These are phyloP conservation scores for Hirtodrosophila trivittata DNA, from an alignment of 2,888 invertebrate genomes.

Conservation along the genomic window DNA sequence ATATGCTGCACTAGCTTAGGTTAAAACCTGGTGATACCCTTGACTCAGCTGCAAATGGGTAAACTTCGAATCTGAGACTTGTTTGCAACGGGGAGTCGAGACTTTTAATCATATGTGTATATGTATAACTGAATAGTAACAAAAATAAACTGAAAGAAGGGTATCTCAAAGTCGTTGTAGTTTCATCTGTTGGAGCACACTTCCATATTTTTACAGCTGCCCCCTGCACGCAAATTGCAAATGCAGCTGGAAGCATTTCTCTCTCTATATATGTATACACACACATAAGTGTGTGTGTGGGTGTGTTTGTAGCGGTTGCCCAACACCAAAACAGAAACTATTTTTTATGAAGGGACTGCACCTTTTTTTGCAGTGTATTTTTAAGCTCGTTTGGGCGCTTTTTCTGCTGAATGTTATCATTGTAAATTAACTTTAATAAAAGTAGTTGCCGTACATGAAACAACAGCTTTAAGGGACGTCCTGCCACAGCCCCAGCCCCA, in stretches of 20 bases:
- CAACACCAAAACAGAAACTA: conserved; percentile 22
- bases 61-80: too few relatives aligned
- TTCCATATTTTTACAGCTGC: conserved; percentile 54
- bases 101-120: too few relatives aligned
- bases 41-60: too few relatives aligned
- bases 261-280: neutral
- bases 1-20: conserved; percentile 9
- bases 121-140: too few relatives aligned
- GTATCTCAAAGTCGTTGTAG: neutral
- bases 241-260: conserved; percentile 40
- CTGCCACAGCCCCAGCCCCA: neutral
- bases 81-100: too few relatives aligned
- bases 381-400: conserved; percentile 48
- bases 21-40: neutral
- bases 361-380: conserved; percentile 54
- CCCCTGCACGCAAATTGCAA: conserved; percentile 32
- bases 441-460: conserved; percentile 41
- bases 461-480: conserved; percentile 30
- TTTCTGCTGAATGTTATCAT: conserved; percentile 58
- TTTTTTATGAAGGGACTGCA: conserved; percentile 16
- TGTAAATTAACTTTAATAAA: conserved; percentile 73
- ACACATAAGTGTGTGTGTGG: neutral
- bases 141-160: too few relatives aligned
- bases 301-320: conserved; percentile 1
- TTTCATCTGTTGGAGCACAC: neutral